Evolutionary conservation across 1,140 invertebrate genomes (phyloP), one percentile per base, ranked within the genome.

Genomic region (Eumaeus atala): DNA sequence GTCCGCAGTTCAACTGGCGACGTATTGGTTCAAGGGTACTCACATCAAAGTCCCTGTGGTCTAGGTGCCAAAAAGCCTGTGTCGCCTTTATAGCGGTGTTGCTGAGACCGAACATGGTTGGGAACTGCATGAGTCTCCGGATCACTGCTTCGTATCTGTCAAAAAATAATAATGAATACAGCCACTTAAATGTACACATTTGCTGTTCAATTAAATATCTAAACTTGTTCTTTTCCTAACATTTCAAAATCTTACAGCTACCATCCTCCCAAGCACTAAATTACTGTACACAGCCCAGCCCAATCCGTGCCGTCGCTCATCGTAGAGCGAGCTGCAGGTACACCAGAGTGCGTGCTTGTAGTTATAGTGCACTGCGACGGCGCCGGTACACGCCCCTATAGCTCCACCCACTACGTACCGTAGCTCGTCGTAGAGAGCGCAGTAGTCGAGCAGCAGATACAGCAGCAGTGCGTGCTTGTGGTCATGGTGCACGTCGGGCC

Each of bases 21-120:
- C 28, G 18, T 48, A 44, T 38, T 33, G 33, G n/a, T 51, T 12
- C 10, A 28, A 37, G 6, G 6, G 6, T 9, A 64, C 82, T 87
- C 72, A 91, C 90, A 66, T 88, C 76, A 64, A 89, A 94, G 70
- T 96, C 91, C 59, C 92, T 91, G 61, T 95, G 94, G 83, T 97
- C 96, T 9, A 97, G 84, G 49, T 93, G 89, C 95, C 95, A 97
- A 72, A 96, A 94, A 0, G 93, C 94, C 68, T 95, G 93, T 0
- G 93, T 92, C 0, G 94, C 88, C 73, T 94, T 94, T 2, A 93
- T 92, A 1, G 92, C 69, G 16, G 91, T 92, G 35, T 91, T 90
- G 54, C 89, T 92, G 9, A 94, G 72, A 48, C 92, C 90, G 62
- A 96, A 95, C 38, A 93, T 91, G 0, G 91, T 90, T 4, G 93